Conservation (phyloP, 2,797 vertebrate species). For the Thamnophis elegans region DNA sequence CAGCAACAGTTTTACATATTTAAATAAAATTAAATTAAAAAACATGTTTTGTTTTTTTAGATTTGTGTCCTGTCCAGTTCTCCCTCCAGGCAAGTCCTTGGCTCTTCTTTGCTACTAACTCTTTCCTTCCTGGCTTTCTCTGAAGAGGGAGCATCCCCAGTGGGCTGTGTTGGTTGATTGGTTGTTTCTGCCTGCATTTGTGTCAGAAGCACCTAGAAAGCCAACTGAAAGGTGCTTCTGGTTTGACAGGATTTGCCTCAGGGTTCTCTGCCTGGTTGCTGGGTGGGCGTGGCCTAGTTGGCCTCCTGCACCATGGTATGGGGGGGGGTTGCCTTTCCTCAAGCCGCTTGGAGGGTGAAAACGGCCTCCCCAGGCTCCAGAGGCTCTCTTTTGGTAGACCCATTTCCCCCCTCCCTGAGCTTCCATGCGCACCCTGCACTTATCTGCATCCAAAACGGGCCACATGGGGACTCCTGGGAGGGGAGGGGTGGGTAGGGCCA, state of each 20-base stretch:
- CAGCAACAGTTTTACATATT: conserved; percentile 60
- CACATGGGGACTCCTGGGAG: too few species aligned
- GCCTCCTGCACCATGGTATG: too few species aligned
- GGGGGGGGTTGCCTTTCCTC: too few species aligned
- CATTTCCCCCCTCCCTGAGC: too few species aligned
- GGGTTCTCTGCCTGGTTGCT: too few species aligned
- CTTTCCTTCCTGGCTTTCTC: neutral
- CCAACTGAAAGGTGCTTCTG: neutral
- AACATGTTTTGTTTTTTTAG: conserved; percentile 45
- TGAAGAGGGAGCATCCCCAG: neutral
- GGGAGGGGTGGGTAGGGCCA: too few species aligned
- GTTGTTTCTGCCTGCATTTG: neutral
- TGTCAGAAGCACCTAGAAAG: neutral
- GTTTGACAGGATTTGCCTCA: neutral
- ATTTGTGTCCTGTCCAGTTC: neutral
- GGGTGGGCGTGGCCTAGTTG: too few species aligned
- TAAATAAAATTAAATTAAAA: conserved; percentile 68
- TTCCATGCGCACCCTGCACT: too few species aligned
- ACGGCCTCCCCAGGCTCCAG: too few species aligned
- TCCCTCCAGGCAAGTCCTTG: neutral
- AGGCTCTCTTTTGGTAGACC: too few species aligned
- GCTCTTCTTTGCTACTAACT: neutral
- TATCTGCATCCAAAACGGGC: too few species aligned
- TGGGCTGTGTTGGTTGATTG: neutral
- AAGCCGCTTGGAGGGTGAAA: too few species aligned